phyloP scores from a whole-genome alignment of 2,888 invertebrate species.

The Tenodera sinensis region DNA sequence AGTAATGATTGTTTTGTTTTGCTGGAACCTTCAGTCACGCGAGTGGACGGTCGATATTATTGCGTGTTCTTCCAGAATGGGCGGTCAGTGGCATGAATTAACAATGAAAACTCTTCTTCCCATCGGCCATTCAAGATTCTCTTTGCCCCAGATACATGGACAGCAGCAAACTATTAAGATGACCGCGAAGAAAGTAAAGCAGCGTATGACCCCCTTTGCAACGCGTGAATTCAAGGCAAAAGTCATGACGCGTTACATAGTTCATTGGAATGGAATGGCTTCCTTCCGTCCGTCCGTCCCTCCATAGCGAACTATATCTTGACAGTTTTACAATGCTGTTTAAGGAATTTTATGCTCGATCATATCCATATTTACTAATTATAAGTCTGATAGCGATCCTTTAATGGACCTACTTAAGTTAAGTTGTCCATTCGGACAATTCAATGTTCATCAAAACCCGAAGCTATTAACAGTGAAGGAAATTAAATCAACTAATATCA shows the following conservation, averaged over 20 bases:
- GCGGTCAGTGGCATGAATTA: neutral
- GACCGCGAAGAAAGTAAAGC: neutral
- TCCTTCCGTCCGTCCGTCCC: neutral
- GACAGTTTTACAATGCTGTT: too few relatives aligned
- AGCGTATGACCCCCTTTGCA: neutral
- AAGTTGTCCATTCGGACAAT: too few relatives aligned
- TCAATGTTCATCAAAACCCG: too few relatives aligned
- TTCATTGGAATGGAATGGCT: neutral
- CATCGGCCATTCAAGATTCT: neutral
- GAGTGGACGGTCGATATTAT: neutral
- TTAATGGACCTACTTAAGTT: too few relatives aligned
- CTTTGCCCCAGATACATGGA: neutral
- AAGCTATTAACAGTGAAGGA: too few relatives aligned
- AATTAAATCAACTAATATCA: too few relatives aligned
- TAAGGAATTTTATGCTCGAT: too few relatives aligned
- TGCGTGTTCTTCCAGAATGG: neutral
- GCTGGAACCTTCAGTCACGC: neutral
- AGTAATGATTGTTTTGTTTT: neutral
- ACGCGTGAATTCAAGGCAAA: neutral
- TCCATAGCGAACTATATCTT: neutral
- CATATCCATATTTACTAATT: too few relatives aligned
- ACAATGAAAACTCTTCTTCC: neutral
- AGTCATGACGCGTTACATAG: neutral
- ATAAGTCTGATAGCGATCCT: too few relatives aligned
- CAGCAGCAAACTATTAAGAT: neutral